Evolutionary conservation across 2,797 vertebrate genomes (phyloP), one percentile per base, ranked within the genome.

Genomic region (Amazonetta brasiliensis): DNA sequence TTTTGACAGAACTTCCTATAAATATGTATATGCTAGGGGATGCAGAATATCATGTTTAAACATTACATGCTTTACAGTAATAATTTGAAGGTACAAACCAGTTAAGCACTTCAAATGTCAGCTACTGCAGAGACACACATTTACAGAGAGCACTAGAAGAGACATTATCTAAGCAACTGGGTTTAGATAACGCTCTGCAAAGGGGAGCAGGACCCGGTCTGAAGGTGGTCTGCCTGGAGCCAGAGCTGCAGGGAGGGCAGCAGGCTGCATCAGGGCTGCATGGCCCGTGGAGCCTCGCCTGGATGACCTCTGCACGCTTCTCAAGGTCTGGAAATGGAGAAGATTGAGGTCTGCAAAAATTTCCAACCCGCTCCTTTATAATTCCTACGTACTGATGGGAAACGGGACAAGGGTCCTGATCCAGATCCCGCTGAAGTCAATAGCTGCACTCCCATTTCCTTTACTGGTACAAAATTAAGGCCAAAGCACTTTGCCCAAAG

Each of bases 11-110:
- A 68, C 16, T 84, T 79, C 56, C 39, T 19, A 84, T 33, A 14
- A 79, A 33, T 60, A 37, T 48, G 19, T 50, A 63, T 21, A 31
- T 25, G 31, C 35, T 9, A 31, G 10, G 28, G 22, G 39, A 71
- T 64, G 54, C 26, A 64, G 46, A 87, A 81, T 62, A 62, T 28
- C 39, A 59, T 68, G 31, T 15, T 79, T 79, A 71, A 48, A 52
- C 90, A 72, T 77, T 54, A 59, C n/a, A n/a, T 84, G 39, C 22
- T 89, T 87, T 89, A 76, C 21, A 41, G 31, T 37, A 80, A 74
- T 60, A 68, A 77, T 80, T 31, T 72, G 64, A 85, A 93, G 41
- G 69, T 41, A 58, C 22, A 87, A 81, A 30, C 31, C 41, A 59
- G 79, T 58, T 4, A 43, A 72, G 46, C n/a, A 16, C 46, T 89